Evolutionary conservation across 1,140 invertebrate species (phyloP).

Genomic region (Protaetia brevitarsis): DNA sequence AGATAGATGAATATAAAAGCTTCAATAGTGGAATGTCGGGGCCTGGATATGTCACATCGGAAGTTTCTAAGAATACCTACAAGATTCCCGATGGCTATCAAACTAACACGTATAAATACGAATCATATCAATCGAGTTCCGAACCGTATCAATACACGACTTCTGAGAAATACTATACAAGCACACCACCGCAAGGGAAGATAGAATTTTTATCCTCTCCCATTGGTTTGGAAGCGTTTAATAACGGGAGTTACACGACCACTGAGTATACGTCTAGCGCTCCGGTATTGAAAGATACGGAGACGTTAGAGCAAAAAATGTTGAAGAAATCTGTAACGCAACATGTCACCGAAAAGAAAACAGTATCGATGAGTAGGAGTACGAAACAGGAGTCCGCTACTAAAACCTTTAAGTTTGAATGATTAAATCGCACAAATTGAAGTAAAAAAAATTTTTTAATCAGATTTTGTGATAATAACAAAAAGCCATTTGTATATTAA

Average conservation of each 20-base stretch:
- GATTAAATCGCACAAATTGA: slow-evolving; percentile 27
- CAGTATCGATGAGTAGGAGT: slow-evolving; percentile 51
- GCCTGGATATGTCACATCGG: slow-evolving; percentile 41
- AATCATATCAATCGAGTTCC: slow-evolving; percentile 40
- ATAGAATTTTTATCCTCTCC: slow-evolving; percentile 32
- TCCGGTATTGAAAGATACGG: slow-evolving; percentile 48
- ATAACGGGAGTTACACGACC: slow-evolving; percentile 49
- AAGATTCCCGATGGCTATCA: slow-evolving; percentile 45
- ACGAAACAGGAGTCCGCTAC: slow-evolving; percentile 53
- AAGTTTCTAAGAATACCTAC: slow-evolving; percentile 41
- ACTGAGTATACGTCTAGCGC: slow-evolving; percentile 49
- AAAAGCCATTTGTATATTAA: background rate
- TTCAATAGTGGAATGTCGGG: background rate
- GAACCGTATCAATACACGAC: slow-evolving; percentile 45
- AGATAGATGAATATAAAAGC: slow-evolving; percentile 8
- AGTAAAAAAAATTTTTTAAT: background rate
- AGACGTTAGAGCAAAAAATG: slow-evolving; percentile 52
- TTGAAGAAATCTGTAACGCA: slow-evolving; percentile 54
- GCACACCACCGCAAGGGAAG: slow-evolving; percentile 41
- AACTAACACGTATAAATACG: slow-evolving; percentile 44
- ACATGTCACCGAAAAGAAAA: slow-evolving; percentile 55
- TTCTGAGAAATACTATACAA: slow-evolving; percentile 51
- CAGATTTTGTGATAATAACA: background rate
- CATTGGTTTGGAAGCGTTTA: slow-evolving; percentile 36
- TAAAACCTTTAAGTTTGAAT: slow-evolving; percentile 53